Conservation (phyloP, 2,888 invertebrate species). For the Omphaloscelis lunosa region DNA sequence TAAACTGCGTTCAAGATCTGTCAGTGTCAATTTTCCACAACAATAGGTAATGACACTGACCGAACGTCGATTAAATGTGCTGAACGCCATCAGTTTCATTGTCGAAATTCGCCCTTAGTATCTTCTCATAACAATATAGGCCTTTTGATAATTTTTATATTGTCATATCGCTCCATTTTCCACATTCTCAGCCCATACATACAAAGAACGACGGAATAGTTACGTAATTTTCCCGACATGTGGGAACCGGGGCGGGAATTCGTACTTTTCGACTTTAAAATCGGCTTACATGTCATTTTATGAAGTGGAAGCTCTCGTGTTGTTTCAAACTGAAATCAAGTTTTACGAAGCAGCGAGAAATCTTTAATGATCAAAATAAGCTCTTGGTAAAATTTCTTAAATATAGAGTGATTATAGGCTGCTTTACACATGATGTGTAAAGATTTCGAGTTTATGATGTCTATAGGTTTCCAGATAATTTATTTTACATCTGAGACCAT, state of each 20-base stretch:
- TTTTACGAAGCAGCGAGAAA: neutral
- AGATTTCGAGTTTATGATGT: no score
- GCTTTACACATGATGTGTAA: no score
- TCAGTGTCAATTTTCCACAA: no score
- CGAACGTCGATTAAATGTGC: no score
- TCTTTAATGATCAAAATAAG: slow-evolving; percentile 7
- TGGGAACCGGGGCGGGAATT: slow-evolving; percentile 16
- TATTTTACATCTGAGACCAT: neutral
- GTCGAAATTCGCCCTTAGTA: no score
- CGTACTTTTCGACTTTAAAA: slow-evolving; percentile 52
- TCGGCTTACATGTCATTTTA: slow-evolving; percentile 51
- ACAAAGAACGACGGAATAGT: slow-evolving; percentile 30
- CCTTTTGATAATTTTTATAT: neutral
- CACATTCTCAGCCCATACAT: neutral
- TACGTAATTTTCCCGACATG: slow-evolving; percentile 37
- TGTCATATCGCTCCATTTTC: neutral
- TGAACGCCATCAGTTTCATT: no score
- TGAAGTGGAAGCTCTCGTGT: slow-evolving; percentile 25
- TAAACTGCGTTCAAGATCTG: no score
- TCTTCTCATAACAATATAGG: neutral
- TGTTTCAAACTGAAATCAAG: slow-evolving; percentile 13
- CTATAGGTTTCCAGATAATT: no score
- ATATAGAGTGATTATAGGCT: neutral
- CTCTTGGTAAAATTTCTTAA: neutral
- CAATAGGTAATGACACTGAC: no score